Base-by-base conservation (phyloP, 2,888 invertebrate species). In the Dasypogon diadema region DNA sequence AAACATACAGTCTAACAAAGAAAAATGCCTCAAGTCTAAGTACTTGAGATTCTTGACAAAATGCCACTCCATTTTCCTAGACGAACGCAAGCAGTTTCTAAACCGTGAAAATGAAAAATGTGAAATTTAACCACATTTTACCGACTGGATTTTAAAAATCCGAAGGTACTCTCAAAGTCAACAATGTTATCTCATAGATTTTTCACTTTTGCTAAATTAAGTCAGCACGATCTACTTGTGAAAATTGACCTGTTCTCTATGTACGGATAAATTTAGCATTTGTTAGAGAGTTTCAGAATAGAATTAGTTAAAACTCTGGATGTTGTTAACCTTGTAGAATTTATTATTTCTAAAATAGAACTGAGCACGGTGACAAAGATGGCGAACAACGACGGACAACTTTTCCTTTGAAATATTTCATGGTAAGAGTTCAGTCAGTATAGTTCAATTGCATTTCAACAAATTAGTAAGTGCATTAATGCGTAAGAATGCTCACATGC, bases 261-360 rank as follows among this genome's bases (percentile, higher is more conserved):
- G 60, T 60, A 18, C 60, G 37, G 12, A 60, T 60, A 60, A 60
- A 60, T 37, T 60, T 60, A 60, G 37, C 60, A 60, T 60, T 34
- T 37, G 37, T 60, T 60, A 60, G 21, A 34, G 37, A 16, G 37
- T 60, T 5, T 37, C 18, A 34, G 60, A 18, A 60, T 34, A 37
- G 60, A 60, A 37, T 37, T 60, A 18, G 60, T 37, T 37, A 18
- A 42, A 34, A 60, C 18, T 18, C 16, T 18, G 12, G 37, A 37
- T 37, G 60, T 60, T 60, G 60, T 37, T 37, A 60, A 37, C 60
- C 60, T 60, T 60, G 37, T 37, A 37, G 22, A 60, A 60, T 60
- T 37, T 18, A 60, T 60, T 30, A 37, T 34, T 60, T 21, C 60
- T 37, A 37, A 60, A 60, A 60, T 60, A 60, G 60, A 18, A 18